Conservation (phyloP, 1,140 invertebrate species). For the Papilio dardanus region DNA sequence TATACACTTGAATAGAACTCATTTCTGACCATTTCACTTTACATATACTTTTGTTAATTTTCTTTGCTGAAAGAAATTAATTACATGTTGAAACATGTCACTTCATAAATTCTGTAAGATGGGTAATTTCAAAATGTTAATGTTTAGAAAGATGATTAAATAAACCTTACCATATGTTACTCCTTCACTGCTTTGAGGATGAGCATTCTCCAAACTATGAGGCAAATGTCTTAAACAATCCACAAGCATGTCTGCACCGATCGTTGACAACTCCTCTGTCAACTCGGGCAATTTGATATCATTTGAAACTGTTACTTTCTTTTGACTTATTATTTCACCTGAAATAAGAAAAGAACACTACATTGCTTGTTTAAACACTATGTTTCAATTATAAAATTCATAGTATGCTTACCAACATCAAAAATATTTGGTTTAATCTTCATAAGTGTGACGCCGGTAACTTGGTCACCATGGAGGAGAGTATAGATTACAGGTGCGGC, state of each 20-base stretch:
- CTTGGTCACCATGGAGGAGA: slow-evolving; percentile 88
- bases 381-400: no score
- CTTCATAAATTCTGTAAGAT: no score
- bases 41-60: slow-evolving; percentile 84
- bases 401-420: slow-evolving; percentile 88
- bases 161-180: slow-evolving; percentile 86
- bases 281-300: slow-evolving; percentile 87
- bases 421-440: slow-evolving; percentile 93
- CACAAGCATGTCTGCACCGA: slow-evolving; percentile 88
- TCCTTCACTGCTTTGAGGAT: slow-evolving; percentile 83
- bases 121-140: no score
- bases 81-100: no score
- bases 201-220: slow-evolving; percentile 81
- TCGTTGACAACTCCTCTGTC: slow-evolving; percentile 84
- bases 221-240: slow-evolving; percentile 86
- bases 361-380: neutral
- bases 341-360: slow-evolving; percentile 38
- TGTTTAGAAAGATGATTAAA: no score
- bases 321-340: slow-evolving; percentile 88
- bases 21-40: slow-evolving; percentile 85
- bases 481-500: slow-evolving; percentile 93
- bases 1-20: slow-evolving; percentile 84
- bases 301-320: slow-evolving; percentile 83
- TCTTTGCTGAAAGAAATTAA: slow-evolving; percentile 86
- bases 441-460: slow-evolving; percentile 95